phyloP scores from a whole-genome alignment of 2,888 invertebrate genomes.

The Tenthredo livida region DNA sequence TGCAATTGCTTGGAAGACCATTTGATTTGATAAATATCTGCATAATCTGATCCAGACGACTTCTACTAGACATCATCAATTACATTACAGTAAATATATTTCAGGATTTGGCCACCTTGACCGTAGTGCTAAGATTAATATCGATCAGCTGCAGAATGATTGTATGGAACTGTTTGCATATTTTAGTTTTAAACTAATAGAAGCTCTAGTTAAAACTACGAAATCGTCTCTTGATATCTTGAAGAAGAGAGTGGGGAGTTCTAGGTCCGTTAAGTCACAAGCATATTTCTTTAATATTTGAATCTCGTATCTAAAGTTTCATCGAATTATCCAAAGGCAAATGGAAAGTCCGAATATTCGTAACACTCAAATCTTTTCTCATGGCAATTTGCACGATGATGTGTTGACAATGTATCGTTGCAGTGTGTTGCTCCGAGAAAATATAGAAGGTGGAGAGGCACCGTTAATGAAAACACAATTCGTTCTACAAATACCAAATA shows the following conservation, averaged over 20 bases:
- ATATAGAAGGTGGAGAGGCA: constrained; percentile 59
- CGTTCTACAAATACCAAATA: constrained; percentile 84
- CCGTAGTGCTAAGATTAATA: constrained; percentile 81
- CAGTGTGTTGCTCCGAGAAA: constrained; percentile 61
- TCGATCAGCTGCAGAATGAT: constrained; percentile 83
- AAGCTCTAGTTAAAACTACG: constrained; percentile 87
- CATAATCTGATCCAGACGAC: not conserved
- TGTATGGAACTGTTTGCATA: constrained; percentile 90
- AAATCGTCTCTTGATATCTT: constrained; percentile 87
- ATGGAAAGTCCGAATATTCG: not conserved
- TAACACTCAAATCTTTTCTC: not conserved
- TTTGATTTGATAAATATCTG: not conserved
- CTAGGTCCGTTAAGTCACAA: constrained; percentile 63
- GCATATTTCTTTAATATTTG: not conserved
- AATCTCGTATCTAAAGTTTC: not conserved
- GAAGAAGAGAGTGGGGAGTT: constrained; percentile 80
- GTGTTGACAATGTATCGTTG: constrained; percentile 25
- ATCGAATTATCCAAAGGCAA: not conserved
- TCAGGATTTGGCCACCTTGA: constrained; percentile 84
- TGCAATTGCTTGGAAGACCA: constrained; percentile 24
- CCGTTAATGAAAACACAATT: constrained; percentile 84
- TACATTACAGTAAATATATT: constrained; percentile 17
- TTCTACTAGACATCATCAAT: not conserved
- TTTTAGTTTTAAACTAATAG: constrained; percentile 88
- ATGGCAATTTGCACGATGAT: not conserved